phyloP scores from a whole-genome alignment of 2,888 invertebrate species.

The Cephus rjabovi region DNA sequence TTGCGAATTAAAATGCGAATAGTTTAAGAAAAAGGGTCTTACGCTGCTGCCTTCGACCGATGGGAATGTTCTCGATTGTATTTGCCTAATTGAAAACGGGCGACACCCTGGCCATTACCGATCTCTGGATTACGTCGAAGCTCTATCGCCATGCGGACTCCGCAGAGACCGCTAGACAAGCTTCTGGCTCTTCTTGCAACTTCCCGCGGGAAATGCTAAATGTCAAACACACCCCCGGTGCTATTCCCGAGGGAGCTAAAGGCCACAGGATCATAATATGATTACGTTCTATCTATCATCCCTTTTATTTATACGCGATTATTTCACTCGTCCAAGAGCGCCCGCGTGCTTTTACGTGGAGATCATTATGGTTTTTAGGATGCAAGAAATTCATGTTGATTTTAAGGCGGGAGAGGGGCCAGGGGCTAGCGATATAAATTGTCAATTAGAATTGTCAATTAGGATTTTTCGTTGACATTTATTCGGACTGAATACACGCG shows the following conservation, averaged over 20 bases:
- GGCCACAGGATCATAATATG: slow-evolving; percentile 59
- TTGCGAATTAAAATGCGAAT: not conserved
- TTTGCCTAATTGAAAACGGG: not conserved
- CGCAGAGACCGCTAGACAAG: not conserved
- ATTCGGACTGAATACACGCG: not conserved
- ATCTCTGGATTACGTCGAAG: not conserved
- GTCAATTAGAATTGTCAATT: not conserved
- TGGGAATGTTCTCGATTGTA: not conserved
- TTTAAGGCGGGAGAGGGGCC: too few species aligned
- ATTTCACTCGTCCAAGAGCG: slow-evolving; percentile 3
- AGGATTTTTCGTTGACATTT: not conserved
- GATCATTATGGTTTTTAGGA: not conserved
- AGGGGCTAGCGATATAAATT: not conserved
- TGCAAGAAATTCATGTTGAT: not conserved
- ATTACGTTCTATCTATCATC: slow-evolving; percentile 52
- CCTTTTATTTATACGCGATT: slow-evolving; percentile 29
- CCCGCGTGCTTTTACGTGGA: not conserved
- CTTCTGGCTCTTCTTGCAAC: slow-evolving; percentile 1
- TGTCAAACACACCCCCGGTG: slow-evolving; percentile 57
- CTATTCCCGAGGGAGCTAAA: slow-evolving; percentile 53
- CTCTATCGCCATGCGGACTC: not conserved
- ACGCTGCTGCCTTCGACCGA: not conserved
- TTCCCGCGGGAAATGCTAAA: slow-evolving; percentile 61
- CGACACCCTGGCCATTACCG: not conserved
- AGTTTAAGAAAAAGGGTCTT: not conserved